A percentile compares a stretch with the other conserved stretches of the same genome.
These are phyloP conservation scores for Mustela nigripes DNA, from an alignment of 2,113 vertebrate genomes.

Conservation along the genomic window DNA sequence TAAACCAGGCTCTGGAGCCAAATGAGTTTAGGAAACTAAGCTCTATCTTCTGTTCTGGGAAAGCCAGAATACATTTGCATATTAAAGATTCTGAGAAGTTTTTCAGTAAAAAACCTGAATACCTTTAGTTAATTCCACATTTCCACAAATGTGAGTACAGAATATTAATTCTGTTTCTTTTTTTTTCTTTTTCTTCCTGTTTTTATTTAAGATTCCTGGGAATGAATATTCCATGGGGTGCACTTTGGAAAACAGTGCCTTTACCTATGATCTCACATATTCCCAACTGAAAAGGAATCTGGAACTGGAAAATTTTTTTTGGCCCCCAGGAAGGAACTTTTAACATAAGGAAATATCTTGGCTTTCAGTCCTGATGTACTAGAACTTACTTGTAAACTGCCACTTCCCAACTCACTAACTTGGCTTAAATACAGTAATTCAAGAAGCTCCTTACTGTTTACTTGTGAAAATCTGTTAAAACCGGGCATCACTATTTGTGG, in stretches of 20 bases:
- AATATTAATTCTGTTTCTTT: background rate
- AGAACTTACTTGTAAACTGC: background rate
- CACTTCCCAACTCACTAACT: background rate
- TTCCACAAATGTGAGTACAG: background rate
- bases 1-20: conserved; percentile 48
- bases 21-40: conserved; percentile 58
- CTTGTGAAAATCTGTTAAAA: background rate
- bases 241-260: background rate
- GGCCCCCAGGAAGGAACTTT: background rate
- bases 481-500: background rate
- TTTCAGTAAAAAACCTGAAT: conserved; percentile 55
- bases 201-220: background rate
- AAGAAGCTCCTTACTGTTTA: background rate
- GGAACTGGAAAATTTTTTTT: background rate
- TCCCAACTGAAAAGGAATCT: background rate
- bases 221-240: background rate
- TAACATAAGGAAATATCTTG: conserved; percentile 8
- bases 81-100: conserved; percentile 50
- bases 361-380: background rate
- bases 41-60: conserved; percentile 33
- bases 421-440: background rate
- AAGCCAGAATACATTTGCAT: conserved; percentile 71
- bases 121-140: conserved; percentile 56
- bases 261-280: background rate
- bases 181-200: background rate